phyloP scores from a whole-genome alignment of 2,888 invertebrate genomes.

The Erpobdella octoculata region DNA sequence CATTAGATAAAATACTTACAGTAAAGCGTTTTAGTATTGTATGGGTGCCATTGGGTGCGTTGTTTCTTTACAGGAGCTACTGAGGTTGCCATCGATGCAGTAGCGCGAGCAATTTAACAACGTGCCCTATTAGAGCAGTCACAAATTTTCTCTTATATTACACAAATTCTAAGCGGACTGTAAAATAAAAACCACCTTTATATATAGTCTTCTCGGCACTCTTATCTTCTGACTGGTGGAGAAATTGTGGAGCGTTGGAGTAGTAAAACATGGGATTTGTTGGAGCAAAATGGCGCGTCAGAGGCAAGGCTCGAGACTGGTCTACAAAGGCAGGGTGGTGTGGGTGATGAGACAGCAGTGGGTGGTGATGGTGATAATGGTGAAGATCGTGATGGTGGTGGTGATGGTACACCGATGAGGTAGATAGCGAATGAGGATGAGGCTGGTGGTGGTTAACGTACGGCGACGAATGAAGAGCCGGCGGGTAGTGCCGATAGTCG shows the following conservation, averaged over 20 bases:
- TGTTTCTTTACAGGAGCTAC: too few species aligned
- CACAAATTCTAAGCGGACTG: too few species aligned
- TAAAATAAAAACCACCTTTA: too few species aligned
- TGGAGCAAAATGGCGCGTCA: neutral
- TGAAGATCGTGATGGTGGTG: constrained; percentile 13
- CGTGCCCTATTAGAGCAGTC: too few species aligned
- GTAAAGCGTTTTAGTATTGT: too few species aligned
- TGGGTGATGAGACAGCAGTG: neutral
- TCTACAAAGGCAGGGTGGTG: neutral
- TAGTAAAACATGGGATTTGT: neutral
- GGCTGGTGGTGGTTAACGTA: constrained; percentile 11
- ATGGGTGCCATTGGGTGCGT: too few species aligned
- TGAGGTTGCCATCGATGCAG: too few species aligned
- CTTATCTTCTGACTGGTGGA: too few species aligned
- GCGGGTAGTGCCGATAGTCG: neutral
- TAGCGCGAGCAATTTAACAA: too few species aligned
- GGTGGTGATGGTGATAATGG: constrained; percentile 13
- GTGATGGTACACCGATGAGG: constrained; percentile 11
- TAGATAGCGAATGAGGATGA: constrained; percentile 4
- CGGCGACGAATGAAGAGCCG: neutral
- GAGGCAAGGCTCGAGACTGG: neutral
- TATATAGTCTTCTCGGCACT: too few species aligned
- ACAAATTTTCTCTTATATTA: too few species aligned
- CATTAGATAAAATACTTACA: too few species aligned
- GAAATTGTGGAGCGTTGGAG: neutral